These are phyloP conservation scores for Hirundo rustica DNA, from an alignment of 2,797 vertebrate genomes.

Conservation along the genomic window DNA sequence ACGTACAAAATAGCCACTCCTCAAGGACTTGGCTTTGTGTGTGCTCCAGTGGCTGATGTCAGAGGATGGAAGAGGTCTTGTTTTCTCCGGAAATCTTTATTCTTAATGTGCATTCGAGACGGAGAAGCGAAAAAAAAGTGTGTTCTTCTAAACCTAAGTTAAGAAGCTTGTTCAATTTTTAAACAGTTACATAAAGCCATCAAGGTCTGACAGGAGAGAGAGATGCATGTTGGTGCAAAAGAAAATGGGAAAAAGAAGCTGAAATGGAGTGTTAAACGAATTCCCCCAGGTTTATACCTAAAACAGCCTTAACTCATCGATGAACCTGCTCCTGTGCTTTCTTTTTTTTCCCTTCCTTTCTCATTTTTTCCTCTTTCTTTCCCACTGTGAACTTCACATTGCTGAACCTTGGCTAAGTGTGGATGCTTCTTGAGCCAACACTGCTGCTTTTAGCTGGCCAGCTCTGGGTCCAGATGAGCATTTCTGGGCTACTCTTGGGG, in stretches of 20 bases:
- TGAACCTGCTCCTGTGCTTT: neutral
- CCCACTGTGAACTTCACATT: neutral
- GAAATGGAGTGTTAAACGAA: constrained; percentile 51
- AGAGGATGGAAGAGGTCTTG: constrained; percentile 52
- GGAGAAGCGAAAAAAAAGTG: constrained; percentile 24
- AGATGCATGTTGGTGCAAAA: constrained; percentile 42
- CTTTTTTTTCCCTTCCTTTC: neutral
- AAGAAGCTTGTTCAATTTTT: constrained; percentile 75
- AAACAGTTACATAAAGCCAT: constrained; percentile 76
- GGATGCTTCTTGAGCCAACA: neutral
- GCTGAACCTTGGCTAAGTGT: neutral
- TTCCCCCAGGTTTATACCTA: constrained; percentile 54
- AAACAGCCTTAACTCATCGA: constrained; percentile 10
- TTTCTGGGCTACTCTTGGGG: neutral
- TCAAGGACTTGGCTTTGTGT: constrained; percentile 55
- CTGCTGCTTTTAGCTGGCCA: neutral
- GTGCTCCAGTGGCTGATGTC: constrained; percentile 31
- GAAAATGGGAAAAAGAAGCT: constrained; percentile 19
- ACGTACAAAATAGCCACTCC: constrained; percentile 33
- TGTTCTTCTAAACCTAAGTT: constrained; percentile 63
- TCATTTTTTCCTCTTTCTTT: neutral
- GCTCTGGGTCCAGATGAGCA: neutral
- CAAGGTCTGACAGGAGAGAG: constrained; percentile 59
- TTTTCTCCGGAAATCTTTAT: constrained; percentile 41
- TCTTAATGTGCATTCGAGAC: constrained; percentile 54